Evolutionary conservation across 1,140 invertebrate genomes (phyloP).

Genomic region (Hylaeus anthracinus): DNA sequence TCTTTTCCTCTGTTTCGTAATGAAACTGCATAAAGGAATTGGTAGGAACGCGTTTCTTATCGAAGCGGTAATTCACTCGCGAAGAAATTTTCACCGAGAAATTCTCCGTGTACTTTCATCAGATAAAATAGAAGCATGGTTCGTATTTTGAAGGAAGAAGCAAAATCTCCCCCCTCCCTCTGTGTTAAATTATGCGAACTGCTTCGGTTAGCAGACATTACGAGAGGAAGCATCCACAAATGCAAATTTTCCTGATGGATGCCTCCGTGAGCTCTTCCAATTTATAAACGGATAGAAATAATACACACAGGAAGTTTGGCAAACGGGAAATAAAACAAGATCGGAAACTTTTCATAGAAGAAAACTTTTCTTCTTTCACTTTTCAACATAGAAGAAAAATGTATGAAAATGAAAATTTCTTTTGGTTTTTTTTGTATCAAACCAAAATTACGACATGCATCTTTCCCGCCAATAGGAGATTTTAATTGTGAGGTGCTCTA

Average conservation of each 20-base stretch:
- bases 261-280: neutral
- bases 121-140: neutral
- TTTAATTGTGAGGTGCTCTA: no score
- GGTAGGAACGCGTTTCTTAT: neutral
- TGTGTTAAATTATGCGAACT: constrained; percentile 48
- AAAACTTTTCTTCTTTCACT: no score
- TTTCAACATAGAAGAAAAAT: no score
- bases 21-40: neutral
- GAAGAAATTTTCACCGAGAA: neutral
- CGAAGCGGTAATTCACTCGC: constrained; percentile 28
- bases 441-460: no score
- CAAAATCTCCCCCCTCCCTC: constrained; percentile 26
- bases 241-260: constrained; percentile 46
- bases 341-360: no score
- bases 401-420: no score
- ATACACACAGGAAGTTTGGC: neutral
- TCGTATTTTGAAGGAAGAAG: constrained; percentile 17
- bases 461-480: no score
- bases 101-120: constrained; percentile 21
- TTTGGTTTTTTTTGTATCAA: no score
- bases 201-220: constrained; percentile 31
- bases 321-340: no score
- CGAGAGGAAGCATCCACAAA: constrained; percentile 5
- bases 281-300: constrained; percentile 12
- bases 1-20: neutral